These are phyloP conservation scores for Dipodomys stephensi DNA, from an alignment of 2,113 vertebrate genomes.

Conservation along the genomic window DNA sequence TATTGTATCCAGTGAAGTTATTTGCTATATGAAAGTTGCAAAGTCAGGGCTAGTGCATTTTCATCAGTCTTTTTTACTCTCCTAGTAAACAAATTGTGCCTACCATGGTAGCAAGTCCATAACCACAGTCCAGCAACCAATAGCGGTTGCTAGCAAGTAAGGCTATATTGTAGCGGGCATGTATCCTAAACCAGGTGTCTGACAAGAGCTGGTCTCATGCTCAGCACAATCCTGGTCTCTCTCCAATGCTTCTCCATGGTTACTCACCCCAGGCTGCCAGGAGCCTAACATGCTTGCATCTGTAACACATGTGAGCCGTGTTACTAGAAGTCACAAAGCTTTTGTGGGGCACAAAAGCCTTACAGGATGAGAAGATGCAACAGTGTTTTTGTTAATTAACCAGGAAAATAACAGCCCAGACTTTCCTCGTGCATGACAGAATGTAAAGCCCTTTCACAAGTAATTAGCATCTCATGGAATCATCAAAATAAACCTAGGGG, in stretches of 20 bases:
- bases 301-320: not conserved
- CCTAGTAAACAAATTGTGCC: not conserved
- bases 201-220: conserved; percentile 6
- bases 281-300: not conserved
- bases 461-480: not conserved
- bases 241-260: not conserved
- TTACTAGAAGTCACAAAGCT: not conserved
- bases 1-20: accelerated
- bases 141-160: not conserved
- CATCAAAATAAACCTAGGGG: not conserved
- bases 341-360: not conserved
- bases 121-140: not conserved
- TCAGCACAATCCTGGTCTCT: not conserved
- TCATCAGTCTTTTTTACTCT: not conserved
- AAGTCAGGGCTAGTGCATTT: not conserved
- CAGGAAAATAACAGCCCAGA: conserved; percentile 47
- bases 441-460: not conserved
- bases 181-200: not conserved
- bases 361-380: not conserved
- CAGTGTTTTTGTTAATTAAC: conserved; percentile 44
- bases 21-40: accelerated
- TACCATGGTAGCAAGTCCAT: not conserved
- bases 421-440: not conserved
- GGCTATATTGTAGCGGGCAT: not conserved
- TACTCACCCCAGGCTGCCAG: not conserved